Base-by-base conservation (phyloP, 2,797 vertebrate species). In the Thamnophis elegans region DNA sequence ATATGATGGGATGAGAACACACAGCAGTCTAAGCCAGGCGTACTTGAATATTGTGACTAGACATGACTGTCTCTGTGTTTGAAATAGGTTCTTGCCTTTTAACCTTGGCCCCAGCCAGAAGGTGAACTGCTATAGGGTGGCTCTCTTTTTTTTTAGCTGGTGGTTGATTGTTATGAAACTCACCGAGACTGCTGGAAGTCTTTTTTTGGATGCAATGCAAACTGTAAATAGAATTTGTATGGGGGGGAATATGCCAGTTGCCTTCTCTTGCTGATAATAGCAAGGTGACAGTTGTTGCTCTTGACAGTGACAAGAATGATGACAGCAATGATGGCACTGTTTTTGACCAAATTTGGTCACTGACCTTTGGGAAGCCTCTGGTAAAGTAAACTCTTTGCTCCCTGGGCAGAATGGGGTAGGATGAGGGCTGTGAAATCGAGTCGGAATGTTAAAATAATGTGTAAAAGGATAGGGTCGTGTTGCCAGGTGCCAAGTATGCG, bases 331-430 rank as follows among this genome's bases (percentile, higher is more conserved):
- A 98, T 98, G 98, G 97, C 97, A 98, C 98, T 95, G 96, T 92
- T 98, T 96, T 93, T 98, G 97, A 98, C 98, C 98, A 98, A 98
- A 99, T 99, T 99, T 99, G 99, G 98, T 97, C 97, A 98, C 97
- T 98, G 97, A 97, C 97, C 97, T 98, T 98, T 97, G 97, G 96
- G 93, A 96, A 96, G 97, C 97, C 97, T 94, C 96, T 94, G 96
- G 91, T 96, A 96, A 97, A 93, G 94, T 96, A 96, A 96, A 97
- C 96, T 95, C 96, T 94, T 96, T 94, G 92, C 94, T 95, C 97
- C 96, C 94, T 91, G 36, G 91, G 36, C 42, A 73, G 89, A 92
- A 91, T 96, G 95, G 73, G 96, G 96, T 94, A 94, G 94, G 94
- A 90, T 42, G 93, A 91, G 90, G 73, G 68, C 92, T 82, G 47